A percentile compares a stretch with the other conserved stretches of the same genome.
Evolutionary conservation across 2,797 vertebrate species (phyloP).

Genomic region (Hypotaenidia okinawae): DNA sequence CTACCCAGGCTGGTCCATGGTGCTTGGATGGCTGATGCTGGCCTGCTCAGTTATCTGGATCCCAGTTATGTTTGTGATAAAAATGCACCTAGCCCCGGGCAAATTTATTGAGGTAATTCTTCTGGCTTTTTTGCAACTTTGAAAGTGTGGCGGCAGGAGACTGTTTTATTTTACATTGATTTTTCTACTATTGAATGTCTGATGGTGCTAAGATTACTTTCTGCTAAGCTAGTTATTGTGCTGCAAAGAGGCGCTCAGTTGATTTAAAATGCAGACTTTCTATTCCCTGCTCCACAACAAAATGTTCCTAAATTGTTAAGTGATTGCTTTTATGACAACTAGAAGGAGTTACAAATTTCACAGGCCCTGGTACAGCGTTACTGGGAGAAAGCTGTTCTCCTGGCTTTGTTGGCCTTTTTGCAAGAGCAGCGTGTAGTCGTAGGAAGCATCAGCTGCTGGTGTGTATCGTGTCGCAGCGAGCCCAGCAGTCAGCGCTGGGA

Average conservation of each 20-base stretch:
- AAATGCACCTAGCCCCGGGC: slow-evolving; percentile 96
- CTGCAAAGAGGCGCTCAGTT: background rate
- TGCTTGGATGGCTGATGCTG: slow-evolving; percentile 96
- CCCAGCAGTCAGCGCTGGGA: background rate
- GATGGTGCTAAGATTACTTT: background rate
- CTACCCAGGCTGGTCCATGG: slow-evolving; percentile 98
- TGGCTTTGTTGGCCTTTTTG: background rate
- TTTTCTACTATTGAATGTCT: background rate
- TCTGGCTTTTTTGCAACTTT: background rate
- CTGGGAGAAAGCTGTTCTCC: background rate
- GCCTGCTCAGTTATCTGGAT: slow-evolving; percentile 98
- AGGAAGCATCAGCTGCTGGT: background rate
- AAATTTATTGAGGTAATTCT: slow-evolving; percentile 89
- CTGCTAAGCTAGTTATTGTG: slow-evolving; percentile 29
- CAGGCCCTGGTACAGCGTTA: background rate
- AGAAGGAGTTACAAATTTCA: background rate
- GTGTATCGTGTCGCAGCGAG: rapidly evolving
- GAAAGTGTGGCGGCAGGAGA: background rate
- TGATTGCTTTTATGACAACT: background rate
- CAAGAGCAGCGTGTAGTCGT: rapidly evolving
- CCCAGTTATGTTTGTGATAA: slow-evolving; percentile 97
- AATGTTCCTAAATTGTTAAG: background rate
- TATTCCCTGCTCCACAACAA: background rate
- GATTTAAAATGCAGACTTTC: background rate
- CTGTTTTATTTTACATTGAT: background rate